Percentiles rank a stretch among this genome's conserved stretches.
phyloP scores from a whole-genome alignment of 2,888 invertebrate species.

The Torymus aiolomorphi region DNA sequence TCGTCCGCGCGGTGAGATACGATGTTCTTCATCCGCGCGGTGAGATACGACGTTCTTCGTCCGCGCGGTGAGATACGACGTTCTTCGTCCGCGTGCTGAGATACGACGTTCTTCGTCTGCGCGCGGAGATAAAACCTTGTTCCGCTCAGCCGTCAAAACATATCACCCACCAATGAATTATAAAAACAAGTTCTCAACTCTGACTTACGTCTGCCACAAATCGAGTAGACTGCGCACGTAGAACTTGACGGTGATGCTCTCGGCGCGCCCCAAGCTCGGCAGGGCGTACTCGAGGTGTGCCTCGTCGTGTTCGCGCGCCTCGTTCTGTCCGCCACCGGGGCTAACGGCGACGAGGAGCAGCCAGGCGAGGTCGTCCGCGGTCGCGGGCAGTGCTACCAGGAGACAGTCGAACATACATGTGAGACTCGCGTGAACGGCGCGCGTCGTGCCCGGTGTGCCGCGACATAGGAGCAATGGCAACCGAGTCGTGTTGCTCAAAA shows the following conservation, averaged over 20 bases:
- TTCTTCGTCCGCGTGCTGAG: too few species aligned
- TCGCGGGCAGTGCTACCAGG: constrained; percentile 63
- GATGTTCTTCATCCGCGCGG: too few species aligned
- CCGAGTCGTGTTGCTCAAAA: constrained; percentile 58
- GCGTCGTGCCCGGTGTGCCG: constrained; percentile 66
- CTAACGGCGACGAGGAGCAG: constrained; percentile 66
- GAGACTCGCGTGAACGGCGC: constrained; percentile 67
- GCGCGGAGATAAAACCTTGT: too few species aligned
- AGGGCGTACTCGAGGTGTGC: constrained; percentile 66
- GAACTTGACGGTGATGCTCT: constrained; percentile 65
- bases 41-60: too few species aligned
- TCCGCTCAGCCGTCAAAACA: too few species aligned
- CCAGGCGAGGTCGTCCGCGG: constrained; percentile 70
- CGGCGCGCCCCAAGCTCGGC: constrained; percentile 63
- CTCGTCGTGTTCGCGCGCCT: constrained; percentile 55
- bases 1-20: too few species aligned
- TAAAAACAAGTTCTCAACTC: constrained; percentile 28
- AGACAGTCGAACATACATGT: constrained; percentile 71
- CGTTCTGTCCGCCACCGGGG: constrained; percentile 56
- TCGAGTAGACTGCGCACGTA: constrained; percentile 58
- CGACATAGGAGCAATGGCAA: constrained; percentile 71
- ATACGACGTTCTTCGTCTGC: too few species aligned
- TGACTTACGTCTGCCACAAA: constrained; percentile 65
- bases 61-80: too few species aligned
- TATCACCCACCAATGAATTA: neutral